These are phyloP conservation scores for Staurois parvus DNA, from an alignment of 2,797 vertebrate genomes.

Conservation along the genomic window DNA sequence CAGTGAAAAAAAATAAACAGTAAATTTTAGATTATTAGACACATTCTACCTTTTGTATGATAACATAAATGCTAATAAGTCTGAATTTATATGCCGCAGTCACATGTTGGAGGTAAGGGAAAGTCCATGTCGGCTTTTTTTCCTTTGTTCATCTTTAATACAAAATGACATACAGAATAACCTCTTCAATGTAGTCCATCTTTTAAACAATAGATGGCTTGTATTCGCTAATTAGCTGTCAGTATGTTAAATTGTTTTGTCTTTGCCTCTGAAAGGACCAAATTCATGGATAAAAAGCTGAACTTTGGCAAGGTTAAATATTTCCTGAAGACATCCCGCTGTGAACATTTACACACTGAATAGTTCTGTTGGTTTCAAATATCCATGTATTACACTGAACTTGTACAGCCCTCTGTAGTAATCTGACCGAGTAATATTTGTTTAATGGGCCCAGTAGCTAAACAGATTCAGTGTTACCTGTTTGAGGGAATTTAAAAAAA, in stretches of 20 bases:
- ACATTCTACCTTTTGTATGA: not conserved
- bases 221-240: conserved; percentile 11
- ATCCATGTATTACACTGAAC: not conserved
- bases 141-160: conserved; percentile 32
- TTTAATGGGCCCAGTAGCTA: no score
- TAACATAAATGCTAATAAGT: not conserved
- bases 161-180: conserved; percentile 20
- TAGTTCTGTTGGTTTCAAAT: not conserved
- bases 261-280: not conserved
- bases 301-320: not conserved
- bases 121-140: not conserved
- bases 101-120: not conserved
- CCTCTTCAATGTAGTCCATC: not conserved
- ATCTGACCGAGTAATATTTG: not conserved
- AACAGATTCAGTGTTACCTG: no score
- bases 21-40: not conserved
- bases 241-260: not conserved
- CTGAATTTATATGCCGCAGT: not conserved
- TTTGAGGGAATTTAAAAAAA: no score
- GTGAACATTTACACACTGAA: not conserved
- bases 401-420: not conserved
- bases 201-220: not conserved
- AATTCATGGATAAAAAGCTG: not conserved
- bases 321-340: not conserved
- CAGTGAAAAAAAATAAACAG: not conserved